These are phyloP conservation scores for Aleiodes alternator DNA, from an alignment of 2,888 invertebrate genomes.

Conservation along the genomic window DNA sequence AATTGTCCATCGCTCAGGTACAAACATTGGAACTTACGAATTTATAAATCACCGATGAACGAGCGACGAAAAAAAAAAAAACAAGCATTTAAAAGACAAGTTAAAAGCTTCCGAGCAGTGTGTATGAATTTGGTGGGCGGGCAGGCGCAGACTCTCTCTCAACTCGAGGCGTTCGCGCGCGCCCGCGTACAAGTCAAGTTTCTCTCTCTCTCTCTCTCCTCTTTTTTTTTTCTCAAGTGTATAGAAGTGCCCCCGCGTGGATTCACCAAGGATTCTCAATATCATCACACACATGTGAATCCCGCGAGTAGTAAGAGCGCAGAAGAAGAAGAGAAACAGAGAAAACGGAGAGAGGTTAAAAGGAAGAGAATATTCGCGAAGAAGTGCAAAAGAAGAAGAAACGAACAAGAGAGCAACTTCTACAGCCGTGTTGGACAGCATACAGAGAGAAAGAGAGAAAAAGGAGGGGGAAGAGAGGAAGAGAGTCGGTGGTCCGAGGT, in stretches of 20 bases:
- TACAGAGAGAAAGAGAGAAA: slow-evolving; percentile 29
- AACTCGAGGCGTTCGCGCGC: slow-evolving; percentile 29
- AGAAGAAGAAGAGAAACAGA: slow-evolving; percentile 10
- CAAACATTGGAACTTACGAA: neutral
- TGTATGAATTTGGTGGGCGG: slow-evolving; percentile 40
- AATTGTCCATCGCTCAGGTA: neutral
- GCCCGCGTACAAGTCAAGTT: slow-evolving; percentile 25
- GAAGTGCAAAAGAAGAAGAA: slow-evolving; percentile 44
- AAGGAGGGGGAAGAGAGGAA: slow-evolving; percentile 41
- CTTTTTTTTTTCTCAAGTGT: slow-evolving; percentile 26
- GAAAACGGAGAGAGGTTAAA: slow-evolving; percentile 40
- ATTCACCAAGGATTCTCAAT: slow-evolving; percentile 29
- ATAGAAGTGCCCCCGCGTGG: slow-evolving; percentile 40
- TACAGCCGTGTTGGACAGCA: neutral
- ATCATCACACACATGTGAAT: slow-evolving; percentile 8
- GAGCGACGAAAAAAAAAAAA: neutral
- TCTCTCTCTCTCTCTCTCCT: slow-evolving; percentile 10
- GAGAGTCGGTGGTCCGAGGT: slow-evolving; percentile 73
- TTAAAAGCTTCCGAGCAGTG: slow-evolving; percentile 11
- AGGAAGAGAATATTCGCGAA: slow-evolving; percentile 51
- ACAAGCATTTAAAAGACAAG: neutral
- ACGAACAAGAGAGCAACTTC: slow-evolving; percentile 15
- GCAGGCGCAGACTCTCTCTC: slow-evolving; percentile 42
- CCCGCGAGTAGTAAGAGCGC: neutral
- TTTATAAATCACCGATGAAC: neutral